These are phyloP conservation scores for Amiota communis DNA, from an alignment of 2,888 invertebrate genomes.

Conservation along the genomic window DNA sequence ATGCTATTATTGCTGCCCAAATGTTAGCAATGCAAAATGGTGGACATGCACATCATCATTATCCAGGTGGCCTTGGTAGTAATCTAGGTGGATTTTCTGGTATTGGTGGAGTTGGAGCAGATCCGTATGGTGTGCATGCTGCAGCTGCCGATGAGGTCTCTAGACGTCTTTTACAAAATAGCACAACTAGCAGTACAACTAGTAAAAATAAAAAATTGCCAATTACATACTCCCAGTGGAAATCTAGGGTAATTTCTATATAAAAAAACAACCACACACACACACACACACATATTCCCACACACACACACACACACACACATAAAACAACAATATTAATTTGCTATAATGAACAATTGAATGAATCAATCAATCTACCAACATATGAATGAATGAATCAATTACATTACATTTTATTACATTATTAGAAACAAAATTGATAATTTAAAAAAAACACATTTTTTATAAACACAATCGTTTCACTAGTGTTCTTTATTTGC, in stretches of 20 bases:
- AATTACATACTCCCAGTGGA: constrained; percentile 78
- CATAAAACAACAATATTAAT: constrained; percentile 11
- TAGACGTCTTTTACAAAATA: constrained; percentile 74
- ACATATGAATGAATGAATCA: too few species aligned
- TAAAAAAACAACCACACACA: too few species aligned
- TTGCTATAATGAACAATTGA: too few species aligned
- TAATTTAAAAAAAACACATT: too few species aligned
- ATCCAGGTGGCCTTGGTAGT: too few species aligned
- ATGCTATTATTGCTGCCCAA: constrained; percentile 64
- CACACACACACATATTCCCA: too few species aligned
- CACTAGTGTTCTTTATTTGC: too few species aligned
- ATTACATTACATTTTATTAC: too few species aligned
- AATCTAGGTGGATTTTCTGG: constrained; percentile 48
- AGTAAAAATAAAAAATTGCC: constrained; percentile 75
- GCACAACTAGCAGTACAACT: constrained; percentile 59
- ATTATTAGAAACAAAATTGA: too few species aligned
- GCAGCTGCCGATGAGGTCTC: constrained; percentile 75
- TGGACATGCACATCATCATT: constrained; percentile 37
- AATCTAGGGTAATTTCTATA: constrained; percentile 75
- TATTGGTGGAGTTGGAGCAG: constrained; percentile 41
- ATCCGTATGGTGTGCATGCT: constrained; percentile 45
- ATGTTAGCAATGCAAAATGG: constrained; percentile 64
- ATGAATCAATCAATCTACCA: too few species aligned
- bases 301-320: constrained; percentile 22
- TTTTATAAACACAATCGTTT: too few species aligned